Base-by-base conservation (phyloP, 2,797 vertebrate species). In the Scarus forsteni region DNA sequence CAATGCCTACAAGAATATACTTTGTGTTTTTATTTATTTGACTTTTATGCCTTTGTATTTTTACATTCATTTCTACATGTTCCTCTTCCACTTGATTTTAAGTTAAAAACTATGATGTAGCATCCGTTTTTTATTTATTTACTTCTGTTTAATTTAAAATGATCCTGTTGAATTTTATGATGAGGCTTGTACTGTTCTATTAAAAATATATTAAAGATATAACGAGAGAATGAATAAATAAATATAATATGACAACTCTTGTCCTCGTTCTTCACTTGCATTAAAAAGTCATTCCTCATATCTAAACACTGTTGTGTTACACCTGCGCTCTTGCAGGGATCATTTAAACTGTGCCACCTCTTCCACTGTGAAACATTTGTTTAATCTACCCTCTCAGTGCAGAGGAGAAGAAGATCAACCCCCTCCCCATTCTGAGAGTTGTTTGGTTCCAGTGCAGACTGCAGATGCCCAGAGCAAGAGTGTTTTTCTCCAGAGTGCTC, bases 221-320 rank as follows among this genome's bases (percentile, higher is more conserved):
- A 80, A 61, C 65, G 71, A 89, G 63, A 82, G 68, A 83, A 88
- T 89, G 64, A 93, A 92, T 91, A 92, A 93, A 92, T 91, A 92
- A 92, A 93, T 62, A 84, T 81, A 83, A 66, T 51, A 69, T 70
- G 60, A 84, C 45, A 76, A 16, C 43, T 49, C 53, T 53, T 73
- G 77, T 59, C 69, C 43, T 50, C 57, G n/a, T 85, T 66, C 60
- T 70, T 83, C 60, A 53, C 16, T 69, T 48, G 3, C 19, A 83
- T 78, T 51, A 77, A 70, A 75, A 74, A 58, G 48, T 15, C n/a
- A 39, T 45, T 40, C 35, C 3, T 44, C 50, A 44, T 7, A 52
- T 69, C 39, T 18, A 9, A 78, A 70, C 3, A 8, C 49, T 50
- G 18, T 52, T 73, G 44, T 60, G 54, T 58, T 59, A 53, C 53